Percentiles rank a stretch among this genome's conserved stretches.
Evolutionary conservation across 2,113 vertebrate genomes (phyloP).

Genomic region (Pseudolaguvia tuberculata): DNA sequence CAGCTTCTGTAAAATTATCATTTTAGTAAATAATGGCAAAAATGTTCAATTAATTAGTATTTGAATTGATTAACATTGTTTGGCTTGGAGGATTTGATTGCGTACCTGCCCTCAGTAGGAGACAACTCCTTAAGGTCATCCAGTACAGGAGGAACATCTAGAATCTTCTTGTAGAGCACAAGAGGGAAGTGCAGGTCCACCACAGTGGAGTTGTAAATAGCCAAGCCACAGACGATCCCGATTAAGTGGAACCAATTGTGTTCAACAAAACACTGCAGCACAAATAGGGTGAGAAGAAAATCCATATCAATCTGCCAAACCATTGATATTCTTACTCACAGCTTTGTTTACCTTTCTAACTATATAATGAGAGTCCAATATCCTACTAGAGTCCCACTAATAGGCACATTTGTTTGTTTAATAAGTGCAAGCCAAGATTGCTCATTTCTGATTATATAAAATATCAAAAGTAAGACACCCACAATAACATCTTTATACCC

Average conservation of each 20-base stretch:
- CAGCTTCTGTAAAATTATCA: no score
- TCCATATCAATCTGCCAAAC: neutral
- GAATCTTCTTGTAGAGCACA: conserved; percentile 91
- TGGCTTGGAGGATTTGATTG: neutral
- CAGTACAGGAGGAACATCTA: conserved; percentile 77
- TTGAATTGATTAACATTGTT: no score
- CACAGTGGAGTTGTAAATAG: conserved; percentile 96
- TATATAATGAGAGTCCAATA: neutral
- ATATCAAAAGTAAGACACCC: no score
- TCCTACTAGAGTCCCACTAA: neutral
- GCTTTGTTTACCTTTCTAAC: neutral
- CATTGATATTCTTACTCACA: no score
- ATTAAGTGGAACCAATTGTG: conserved; percentile 96
- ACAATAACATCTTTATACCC: no score
- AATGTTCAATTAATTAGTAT: no score
- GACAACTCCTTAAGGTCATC: conserved; percentile 93
- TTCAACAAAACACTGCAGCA: conserved; percentile 90
- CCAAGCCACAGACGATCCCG: conserved; percentile 90
- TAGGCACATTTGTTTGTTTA: neutral
- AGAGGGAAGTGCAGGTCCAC: conserved; percentile 94
- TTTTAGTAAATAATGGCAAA: no score
- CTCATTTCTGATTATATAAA: no score
- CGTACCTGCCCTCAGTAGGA: conserved; percentile 89
- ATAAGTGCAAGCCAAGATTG: neutral
- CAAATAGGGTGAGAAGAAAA: neutral